A percentile compares a stretch with the other conserved stretches of the same genome.
Evolutionary conservation across 2,888 invertebrate species (phyloP).

Genomic region (Erebia ligea): DNA sequence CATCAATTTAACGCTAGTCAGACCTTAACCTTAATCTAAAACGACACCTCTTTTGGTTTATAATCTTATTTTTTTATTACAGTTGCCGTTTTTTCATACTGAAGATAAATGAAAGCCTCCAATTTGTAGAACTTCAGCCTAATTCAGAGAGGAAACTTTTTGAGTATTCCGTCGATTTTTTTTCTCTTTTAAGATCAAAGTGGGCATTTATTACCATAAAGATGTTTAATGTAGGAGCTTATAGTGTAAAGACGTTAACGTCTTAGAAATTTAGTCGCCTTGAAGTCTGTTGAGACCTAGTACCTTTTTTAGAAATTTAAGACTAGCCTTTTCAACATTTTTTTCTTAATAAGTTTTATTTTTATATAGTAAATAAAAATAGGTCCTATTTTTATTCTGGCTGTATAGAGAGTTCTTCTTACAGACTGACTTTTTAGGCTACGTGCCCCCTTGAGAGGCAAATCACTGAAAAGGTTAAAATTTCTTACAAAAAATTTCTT

Average conservation of each 20-base stretch:
- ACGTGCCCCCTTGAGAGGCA: too few species aligned
- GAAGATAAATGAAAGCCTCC: constrained; percentile 15
- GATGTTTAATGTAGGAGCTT: not conserved
- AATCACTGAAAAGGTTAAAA: too few species aligned
- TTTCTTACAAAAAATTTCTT: too few species aligned
- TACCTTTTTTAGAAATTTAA: not conserved
- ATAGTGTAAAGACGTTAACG: not conserved
- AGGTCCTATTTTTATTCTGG: not conserved
- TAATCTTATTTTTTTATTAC: constrained; percentile 5
- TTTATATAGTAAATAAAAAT: too few species aligned
- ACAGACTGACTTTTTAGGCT: too few species aligned
- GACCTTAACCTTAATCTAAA: not conserved
- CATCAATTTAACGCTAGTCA: not conserved
- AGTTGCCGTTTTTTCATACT: not conserved
- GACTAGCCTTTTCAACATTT: not conserved
- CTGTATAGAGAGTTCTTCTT: too few species aligned
- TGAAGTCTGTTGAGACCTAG: not conserved
- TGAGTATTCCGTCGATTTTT: not conserved
- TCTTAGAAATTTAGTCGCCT: not conserved
- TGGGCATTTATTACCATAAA: not conserved
- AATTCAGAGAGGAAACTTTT: constrained; percentile 7
- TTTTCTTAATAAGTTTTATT: not conserved
- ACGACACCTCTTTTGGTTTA: not conserved
- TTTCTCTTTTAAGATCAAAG: constrained; percentile 4
- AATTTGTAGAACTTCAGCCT: constrained; percentile 14